Base-by-base conservation (phyloP, 2,113 vertebrate species). In the Colossoma macropomum region DNA sequence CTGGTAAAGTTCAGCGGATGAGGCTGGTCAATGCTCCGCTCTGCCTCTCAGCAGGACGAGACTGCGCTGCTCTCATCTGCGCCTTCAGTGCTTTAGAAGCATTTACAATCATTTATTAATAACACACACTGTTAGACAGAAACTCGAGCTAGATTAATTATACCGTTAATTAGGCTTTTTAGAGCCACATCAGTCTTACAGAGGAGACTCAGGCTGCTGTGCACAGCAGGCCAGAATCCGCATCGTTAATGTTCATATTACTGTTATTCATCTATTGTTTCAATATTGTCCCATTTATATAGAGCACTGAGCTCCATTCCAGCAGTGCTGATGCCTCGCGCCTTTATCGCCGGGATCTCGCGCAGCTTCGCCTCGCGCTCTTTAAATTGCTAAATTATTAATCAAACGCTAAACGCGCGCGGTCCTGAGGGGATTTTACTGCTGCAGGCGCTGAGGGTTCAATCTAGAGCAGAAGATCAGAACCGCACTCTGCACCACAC, bases 381-480 rank as follows among this genome's bases (percentile, higher is more conserved):
- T 93, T 92, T 92, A 94, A 94, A 92, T 90, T 77, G 90, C 89
- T 94, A 92, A 94, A 94, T 95, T 92, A 95, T 94, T 91, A 92
- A 95, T 94, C 89, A 91, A 89, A 92, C 84, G 87, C 87, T 89
- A 92, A 90, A 93, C 89, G 85, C 87, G 83, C 86, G 87, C 84
- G 88, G 19, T 93, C 94, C 93, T 88, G 89, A 48, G 94, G 93
- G 94, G 93, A 90, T 88, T 79, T 86, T 87, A 86, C 59, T 62
- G 59, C 59, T 62, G 59, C 59, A 27, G 59, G 59, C n/a, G 59
- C 59, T 25, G 21, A 62, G 59, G 25, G 59, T 27, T 62, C 23
- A 12, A 10, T 62, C 25, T 10, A 62, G 59, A 62, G 34, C 54
- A 56, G 54, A 23, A 23, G 59, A 62, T 3, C 3, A 59, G 19